A percentile compares a stretch with the other conserved stretches of the same genome.
These are phyloP conservation scores for Girardinichthys multiradiatus DNA, from an alignment of 2,113 vertebrate species.

Conservation along the genomic window DNA sequence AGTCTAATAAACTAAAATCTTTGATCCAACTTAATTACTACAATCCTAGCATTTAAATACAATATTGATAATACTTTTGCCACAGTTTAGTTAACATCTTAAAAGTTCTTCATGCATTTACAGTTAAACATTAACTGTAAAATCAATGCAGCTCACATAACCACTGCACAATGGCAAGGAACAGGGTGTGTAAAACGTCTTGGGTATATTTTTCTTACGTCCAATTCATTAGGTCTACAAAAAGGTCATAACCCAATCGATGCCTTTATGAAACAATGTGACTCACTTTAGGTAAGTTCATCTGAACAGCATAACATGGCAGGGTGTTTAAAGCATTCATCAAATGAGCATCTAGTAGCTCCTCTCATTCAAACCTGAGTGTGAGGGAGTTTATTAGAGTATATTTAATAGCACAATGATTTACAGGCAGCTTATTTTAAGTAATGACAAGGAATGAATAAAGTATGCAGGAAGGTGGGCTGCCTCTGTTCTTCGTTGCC, in stretches of 20 bases:
- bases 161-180: conserved; percentile 38
- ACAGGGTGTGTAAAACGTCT: conserved; percentile 34
- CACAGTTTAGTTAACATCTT: too few relatives aligned
- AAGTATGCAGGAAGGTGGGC: background rate
- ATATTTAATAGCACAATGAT: conserved; percentile 50
- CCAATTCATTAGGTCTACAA: conserved; percentile 21
- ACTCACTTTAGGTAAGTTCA: conserved; percentile 32
- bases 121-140: background rate
- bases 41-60: too few relatives aligned
- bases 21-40: too few relatives aligned
- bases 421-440: conserved; percentile 35
- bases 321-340: conserved; percentile 48
- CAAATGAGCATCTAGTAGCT: conserved; percentile 6
- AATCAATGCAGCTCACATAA: conserved; percentile 11
- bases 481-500: conserved; percentile 24
- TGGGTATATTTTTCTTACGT: conserved; percentile 46
- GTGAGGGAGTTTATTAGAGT: conserved; percentile 17
- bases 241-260: conserved; percentile 57
- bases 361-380: conserved; percentile 3
- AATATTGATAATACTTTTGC: background rate
- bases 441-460: conserved; percentile 33
- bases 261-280: conserved; percentile 48
- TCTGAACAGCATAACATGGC: conserved; percentile 39
- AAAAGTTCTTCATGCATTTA: background rate
- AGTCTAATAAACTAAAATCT: too few relatives aligned